Base-by-base conservation (phyloP, 1,140 invertebrate species). In the Bombus balteatus region DNA sequence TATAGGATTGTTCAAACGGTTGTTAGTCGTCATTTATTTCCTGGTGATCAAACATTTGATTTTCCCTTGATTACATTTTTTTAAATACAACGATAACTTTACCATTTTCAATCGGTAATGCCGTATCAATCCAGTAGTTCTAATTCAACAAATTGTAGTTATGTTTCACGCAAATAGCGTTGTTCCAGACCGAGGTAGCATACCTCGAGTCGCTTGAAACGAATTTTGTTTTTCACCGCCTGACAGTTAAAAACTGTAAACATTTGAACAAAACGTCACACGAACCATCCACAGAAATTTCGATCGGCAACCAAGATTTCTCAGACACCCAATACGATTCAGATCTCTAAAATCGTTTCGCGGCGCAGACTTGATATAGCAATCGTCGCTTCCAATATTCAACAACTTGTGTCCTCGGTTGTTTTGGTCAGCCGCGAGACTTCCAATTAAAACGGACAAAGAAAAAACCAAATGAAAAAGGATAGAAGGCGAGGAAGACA, bases 401-500 rank as follows among this genome's bases (percentile, higher is more conserved):
- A 39, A 37, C 73, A 39, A 75, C 39, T 59, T 53, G 62, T 15
- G 32, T 47, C 9, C 25, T n/a, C 15, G 15, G 25, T 13, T 75
- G 28, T 71, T 79, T 78, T 71, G 82, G 76, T 80, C 76, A 71
- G 32, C 53, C 68, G 57, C 73, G 70, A 85, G 57, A 66, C 53
- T 70, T 34, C 53, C 59, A 39, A 76, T 83, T 73, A 72, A 43
- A 76, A 65, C 39, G 39, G 28, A 32, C 75, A 37, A 74, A 41
- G 37, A 47, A 43, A 77, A 43, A 34, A 28, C 15, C 12, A 41
- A 53, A 71, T 32, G 18, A 32, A 70, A 39, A 28, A 0, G 53
- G 18, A 18, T 34, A 22, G 8, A 78, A 34, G 13, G 4, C 15
- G 15, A 10, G 8, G 4, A 18, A 37, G 18, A 25, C 22, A 34